Evolutionary conservation across 2,113 vertebrate genomes (phyloP).

Genomic region (Regulus satrapa): DNA sequence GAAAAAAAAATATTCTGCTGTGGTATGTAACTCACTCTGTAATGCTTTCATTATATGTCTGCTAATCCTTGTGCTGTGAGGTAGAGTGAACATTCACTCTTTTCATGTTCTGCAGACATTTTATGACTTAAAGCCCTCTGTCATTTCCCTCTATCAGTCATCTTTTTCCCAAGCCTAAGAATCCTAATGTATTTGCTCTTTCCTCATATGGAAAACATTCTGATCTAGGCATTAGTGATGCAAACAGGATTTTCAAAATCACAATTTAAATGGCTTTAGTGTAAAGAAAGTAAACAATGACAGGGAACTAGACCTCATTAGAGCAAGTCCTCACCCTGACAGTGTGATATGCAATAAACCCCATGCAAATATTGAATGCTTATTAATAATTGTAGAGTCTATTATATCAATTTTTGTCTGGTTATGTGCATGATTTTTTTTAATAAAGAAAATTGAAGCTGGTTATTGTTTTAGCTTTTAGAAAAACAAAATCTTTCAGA

Average conservation of each 20-base stretch:
- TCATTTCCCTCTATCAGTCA: neutral
- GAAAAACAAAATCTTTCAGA: neutral
- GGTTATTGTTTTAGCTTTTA: neutral
- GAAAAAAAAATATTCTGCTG: neutral
- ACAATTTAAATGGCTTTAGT: neutral
- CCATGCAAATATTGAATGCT: neutral
- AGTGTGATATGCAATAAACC: neutral
- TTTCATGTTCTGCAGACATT: neutral
- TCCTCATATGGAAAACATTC: conserved; percentile 37
- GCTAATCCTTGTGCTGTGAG: neutral
- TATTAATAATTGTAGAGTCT: neutral
- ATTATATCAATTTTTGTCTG: neutral
- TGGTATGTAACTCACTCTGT: neutral
- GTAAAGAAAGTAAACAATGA: neutral
- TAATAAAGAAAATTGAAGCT: neutral
- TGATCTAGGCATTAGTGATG: neutral
- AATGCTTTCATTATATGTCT: conserved; percentile 10
- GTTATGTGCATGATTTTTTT: neutral
- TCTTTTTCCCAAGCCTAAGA: neutral
- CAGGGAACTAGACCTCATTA: neutral
- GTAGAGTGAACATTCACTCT: neutral
- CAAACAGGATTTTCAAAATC: neutral
- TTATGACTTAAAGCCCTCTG: conserved; percentile 15
- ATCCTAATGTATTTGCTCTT: neutral
- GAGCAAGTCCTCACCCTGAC: neutral